Evolutionary conservation across 2,113 vertebrate species (phyloP).

Genomic region (Scopus umbretta): DNA sequence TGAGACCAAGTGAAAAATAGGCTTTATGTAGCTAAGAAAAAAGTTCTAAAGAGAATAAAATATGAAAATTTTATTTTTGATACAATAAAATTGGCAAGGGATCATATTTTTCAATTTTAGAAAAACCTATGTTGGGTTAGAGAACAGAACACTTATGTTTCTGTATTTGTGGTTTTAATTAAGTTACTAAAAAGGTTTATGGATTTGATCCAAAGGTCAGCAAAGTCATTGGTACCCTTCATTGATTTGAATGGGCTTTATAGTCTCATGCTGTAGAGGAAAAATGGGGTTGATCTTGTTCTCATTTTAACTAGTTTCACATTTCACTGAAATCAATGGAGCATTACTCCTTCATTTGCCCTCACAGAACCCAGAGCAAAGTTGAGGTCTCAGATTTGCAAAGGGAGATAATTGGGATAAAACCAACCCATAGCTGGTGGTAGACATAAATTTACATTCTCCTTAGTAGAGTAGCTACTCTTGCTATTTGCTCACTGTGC

Average conservation of each 20-base stretch:
- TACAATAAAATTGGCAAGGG: neutral
- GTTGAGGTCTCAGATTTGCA: neutral
- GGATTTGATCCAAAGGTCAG: slow-evolving; percentile 30
- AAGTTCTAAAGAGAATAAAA: neutral
- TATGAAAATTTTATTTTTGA: neutral
- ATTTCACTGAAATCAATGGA: neutral
- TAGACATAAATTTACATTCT: neutral
- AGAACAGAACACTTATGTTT: neutral
- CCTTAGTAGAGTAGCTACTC: neutral
- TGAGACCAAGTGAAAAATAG: neutral
- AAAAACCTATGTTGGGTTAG: neutral
- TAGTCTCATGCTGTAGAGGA: neutral
- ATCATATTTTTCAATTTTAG: neutral
- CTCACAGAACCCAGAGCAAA: neutral
- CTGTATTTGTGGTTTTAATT: slow-evolving; percentile 26
- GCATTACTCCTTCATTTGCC: neutral
- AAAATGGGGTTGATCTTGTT: neutral
- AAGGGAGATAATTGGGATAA: neutral
- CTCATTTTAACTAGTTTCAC: slow-evolving; percentile 2
- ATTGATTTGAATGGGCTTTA: slow-evolving; percentile 44
- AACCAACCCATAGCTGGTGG: neutral
- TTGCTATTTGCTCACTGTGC: neutral
- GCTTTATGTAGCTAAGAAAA: neutral
- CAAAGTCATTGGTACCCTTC: slow-evolving; percentile 6
- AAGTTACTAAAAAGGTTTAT: slow-evolving; percentile 21